Evolutionary conservation across 2,797 vertebrate genomes (phyloP), one percentile per base, ranked within the genome.

Genomic region (Phataginus tricuspis): DNA sequence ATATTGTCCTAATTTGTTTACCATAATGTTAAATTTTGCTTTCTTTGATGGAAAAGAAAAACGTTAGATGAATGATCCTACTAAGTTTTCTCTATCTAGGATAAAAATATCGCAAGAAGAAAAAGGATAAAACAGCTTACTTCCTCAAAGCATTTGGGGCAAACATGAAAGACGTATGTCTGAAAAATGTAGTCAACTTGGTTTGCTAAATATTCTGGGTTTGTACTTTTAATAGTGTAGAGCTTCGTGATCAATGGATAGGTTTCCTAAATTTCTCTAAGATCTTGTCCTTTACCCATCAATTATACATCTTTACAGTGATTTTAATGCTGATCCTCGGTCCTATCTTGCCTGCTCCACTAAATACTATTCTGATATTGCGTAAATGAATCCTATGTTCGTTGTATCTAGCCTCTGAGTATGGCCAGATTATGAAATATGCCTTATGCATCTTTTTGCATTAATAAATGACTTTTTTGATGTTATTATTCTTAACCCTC

Each of bases 131-230:
- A 83, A 12, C 25, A 34, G 39, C 42, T 83, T 59, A 77, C 64
- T 82, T 92, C 34, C 34, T 83, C n/a, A 69, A 83, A 90, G 49
- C 49, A 64, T 68, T 82, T 82, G 39, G 23, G 31, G 39, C 39
- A 66, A 49, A 71, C 19, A 27, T 63, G 37, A 37, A 74, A 75
- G n/a, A 80, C 6, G 37, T 37, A 37, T 86, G 57, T 83, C 64
- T 66, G 9, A 87, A 79, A 86, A 57, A 45, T 16, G n/a, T n/a
- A 57, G n/a, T 59, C 3, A 53, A 25, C 27, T 96, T 87, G 16
- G 59, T 93, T 96, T 64, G 64, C 27, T 90, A 71, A 85, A 59
- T 85, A 71, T 49, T 91, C 72, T 5, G 79, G 55, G 34, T 64
- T 82, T 71, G 39, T 71, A 29, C 29, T 77, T 91, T 64, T 71